Base-by-base conservation (phyloP, 1,140 invertebrate species). In the Amyelois transitella region DNA sequence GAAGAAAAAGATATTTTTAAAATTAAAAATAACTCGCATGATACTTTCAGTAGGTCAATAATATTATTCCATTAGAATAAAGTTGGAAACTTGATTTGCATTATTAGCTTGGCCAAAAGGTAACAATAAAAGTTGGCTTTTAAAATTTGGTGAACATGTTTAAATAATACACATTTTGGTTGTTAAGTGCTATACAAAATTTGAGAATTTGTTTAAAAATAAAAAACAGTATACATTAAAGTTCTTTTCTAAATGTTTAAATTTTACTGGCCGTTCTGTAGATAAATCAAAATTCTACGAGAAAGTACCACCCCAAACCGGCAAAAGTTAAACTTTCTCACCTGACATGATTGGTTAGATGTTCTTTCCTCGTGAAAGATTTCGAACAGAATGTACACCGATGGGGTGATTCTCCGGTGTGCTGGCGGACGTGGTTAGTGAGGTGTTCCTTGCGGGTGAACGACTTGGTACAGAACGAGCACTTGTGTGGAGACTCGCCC, bases 391-490 rank as follows among this genome's bases (percentile, higher is more conserved):
- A 93, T 25, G 91, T 91, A 81, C 94, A 96, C 60, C 92, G 91
- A 63, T 93, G 92, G 10, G 92, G 92, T 2, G 92, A 91, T 71
- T 96, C 95, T 43, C 94, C 94, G 12, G 95, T 96, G 80, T 98
- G 96, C 66, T 93, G 92, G 0, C 78, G 62, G 50, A 81, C 75
- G 60, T 94, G 93, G 72, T 95, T 94, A 64, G 94, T 93, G 62
- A 95, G 89, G 84, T 95, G 94, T 85, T 95, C 94, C 83, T 94
- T 94, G 77, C 94, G 90, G 18, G 94, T 95, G 85, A 96, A 96
- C 53, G 93, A 93, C 86, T 96, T 96, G 10, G 93, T 92, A 85
- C 95, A 96, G 81, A 92, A 94, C 57, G 91, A 90, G 80, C 95
- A 96, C 67, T 93, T 91, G 80, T 95, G 95, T 21, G 94, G 93